Evolutionary conservation across 2,797 vertebrate species (phyloP).

Genomic region (Pteronotus mesoamericanus): DNA sequence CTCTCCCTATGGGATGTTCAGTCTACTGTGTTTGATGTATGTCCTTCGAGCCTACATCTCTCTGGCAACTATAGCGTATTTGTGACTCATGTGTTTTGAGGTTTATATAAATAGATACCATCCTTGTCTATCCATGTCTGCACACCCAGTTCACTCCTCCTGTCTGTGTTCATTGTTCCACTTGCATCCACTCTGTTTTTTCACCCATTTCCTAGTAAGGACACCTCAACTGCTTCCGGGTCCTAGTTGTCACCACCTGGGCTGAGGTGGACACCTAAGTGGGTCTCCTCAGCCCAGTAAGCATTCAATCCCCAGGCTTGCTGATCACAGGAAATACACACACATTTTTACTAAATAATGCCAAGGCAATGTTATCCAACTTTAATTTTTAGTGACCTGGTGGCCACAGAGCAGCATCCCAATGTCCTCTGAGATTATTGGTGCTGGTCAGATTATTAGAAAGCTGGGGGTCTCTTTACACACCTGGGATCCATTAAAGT

Average conservation of each 20-base stretch:
- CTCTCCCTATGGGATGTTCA: neutral
- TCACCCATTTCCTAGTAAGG: fast-evolving
- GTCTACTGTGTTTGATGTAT: neutral
- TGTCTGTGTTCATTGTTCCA: neutral
- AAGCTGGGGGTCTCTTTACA: neutral
- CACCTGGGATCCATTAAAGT: neutral
- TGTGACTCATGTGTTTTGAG: neutral
- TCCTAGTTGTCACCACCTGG: neutral
- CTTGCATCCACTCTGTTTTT: fast-evolving
- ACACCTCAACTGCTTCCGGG: too few relatives aligned
- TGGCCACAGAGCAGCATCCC: neutral
- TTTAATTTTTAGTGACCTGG: neutral
- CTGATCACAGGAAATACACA: too few relatives aligned
- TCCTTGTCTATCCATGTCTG: neutral
- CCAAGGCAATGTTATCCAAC: neutral
- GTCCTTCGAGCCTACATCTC: neutral
- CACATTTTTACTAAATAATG: too few relatives aligned
- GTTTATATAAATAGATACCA: neutral
- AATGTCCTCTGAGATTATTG: neutral
- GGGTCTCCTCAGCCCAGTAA: neutral
- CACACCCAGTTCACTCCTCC: neutral
- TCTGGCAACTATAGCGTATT: too few relatives aligned
- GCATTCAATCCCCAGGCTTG: too few relatives aligned
- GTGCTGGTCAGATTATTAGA: neutral
- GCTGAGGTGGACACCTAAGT: too few relatives aligned